phyloP scores from a whole-genome alignment of 1,140 invertebrate species.

The Eupristina koningsbergeri region DNA sequence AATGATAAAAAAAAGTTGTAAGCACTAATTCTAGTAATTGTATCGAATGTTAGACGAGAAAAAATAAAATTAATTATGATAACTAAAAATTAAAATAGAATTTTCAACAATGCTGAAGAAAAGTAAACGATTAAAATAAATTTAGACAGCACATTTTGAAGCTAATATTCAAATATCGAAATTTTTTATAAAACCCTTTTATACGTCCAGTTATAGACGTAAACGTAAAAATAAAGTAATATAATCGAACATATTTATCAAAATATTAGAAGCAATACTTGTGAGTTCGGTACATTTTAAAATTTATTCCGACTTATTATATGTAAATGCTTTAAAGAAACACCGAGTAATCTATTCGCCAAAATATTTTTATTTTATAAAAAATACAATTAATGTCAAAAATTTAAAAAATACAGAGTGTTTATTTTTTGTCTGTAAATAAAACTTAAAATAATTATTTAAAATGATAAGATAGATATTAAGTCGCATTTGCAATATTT shows the following conservation, averaged over 20 bases:
- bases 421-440: neutral
- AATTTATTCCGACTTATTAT: neutral
- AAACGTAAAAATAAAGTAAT: neutral
- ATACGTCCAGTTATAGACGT: neutral
- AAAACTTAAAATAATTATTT: too few species aligned
- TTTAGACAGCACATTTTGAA: neutral
- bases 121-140: constrained; percentile 4
- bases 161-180: neutral
- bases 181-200: constrained; percentile 12
- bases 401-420: neutral
- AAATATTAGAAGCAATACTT: neutral
- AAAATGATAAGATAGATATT: too few species aligned
- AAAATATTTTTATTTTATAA: neutral
- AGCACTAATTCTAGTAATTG: neutral
- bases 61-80: neutral
- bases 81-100: constrained; percentile 13
- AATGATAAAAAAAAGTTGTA: neutral
- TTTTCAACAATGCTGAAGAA: neutral
- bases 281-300: neutral
- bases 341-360: neutral
- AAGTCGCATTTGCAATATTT: too few species aligned
- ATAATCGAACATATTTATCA: neutral
- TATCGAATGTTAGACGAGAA: neutral
- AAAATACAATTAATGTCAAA: neutral
- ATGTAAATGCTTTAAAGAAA: neutral